Base-by-base conservation (phyloP, 2,888 invertebrate species). In the Augiades crinisus region DNA sequence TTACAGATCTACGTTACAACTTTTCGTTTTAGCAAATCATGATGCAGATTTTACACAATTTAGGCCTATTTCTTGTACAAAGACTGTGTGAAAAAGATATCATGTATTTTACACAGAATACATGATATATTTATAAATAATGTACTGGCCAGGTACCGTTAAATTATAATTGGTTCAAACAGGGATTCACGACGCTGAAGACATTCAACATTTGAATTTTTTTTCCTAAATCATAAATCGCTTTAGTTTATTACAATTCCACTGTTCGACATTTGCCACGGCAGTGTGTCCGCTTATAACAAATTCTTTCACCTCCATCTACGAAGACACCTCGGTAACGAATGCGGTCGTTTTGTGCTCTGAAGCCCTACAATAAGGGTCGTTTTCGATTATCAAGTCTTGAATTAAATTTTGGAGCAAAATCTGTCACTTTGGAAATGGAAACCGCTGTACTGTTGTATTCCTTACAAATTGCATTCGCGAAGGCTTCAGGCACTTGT, bases 381-480 rank as follows among this genome's bases (percentile, higher is more conserved):
- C n/a, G 10, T 43, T 50, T 50, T 50, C 43, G 43, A 50, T 50
- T 36, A 30, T 16, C 34, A n/a, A 27, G 16, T 12, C 5, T 10
- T n/a, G 36, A 34, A 43, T 43, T 41, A 34, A 50, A 43, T 36
- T 36, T 50, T 43, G 43, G 34, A 27, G 27, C 17, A 14, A 36
- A 50, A 50, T 50, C 50, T 50, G 50, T 50, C 50, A 50, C 34
- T 50, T 43, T 50, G 36, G 50, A 50, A 50, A 50, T 50, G 43
- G 50, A 50, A 50, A 50, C 50, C 50, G 50, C 50, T 36, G 34
- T 43, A 43, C 50, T 43, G 44, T 51, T 51, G 47, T 53, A 49
- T 55, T 53, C 45, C 45, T 55, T 53, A 57, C 51, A 55, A 57
- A 57, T 57, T 57, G 55, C 51, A 51, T 41, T 47, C 41, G 45